These are phyloP conservation scores for Neotoma lepida DNA, from an alignment of 2,113 vertebrate species.

Conservation along the genomic window DNA sequence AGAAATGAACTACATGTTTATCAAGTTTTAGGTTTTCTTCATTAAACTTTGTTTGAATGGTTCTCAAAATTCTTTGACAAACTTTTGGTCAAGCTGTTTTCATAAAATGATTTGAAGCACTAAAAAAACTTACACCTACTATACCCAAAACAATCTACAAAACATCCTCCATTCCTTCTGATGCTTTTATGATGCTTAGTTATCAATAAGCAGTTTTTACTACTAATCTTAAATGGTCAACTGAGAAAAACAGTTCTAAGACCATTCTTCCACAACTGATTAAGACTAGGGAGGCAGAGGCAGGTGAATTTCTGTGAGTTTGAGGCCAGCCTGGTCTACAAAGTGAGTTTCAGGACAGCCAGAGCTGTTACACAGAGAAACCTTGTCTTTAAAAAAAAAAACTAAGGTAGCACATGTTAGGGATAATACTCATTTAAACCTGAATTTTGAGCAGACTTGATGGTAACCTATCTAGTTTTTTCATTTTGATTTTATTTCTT, in stretches of 20 bases:
- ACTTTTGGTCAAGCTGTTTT: neutral
- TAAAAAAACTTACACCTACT: neutral
- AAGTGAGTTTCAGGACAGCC: neutral
- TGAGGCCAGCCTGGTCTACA: neutral
- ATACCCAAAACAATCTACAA: neutral
- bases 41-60: neutral
- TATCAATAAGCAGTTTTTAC: neutral
- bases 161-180: neutral
- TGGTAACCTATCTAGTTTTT: neutral
- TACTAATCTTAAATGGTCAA: neutral
- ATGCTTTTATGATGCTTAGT: neutral
- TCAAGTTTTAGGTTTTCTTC: neutral
- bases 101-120: neutral
- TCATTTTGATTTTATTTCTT: neutral
- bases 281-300: neutral
- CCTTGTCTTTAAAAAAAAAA: neutral
- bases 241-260: neutral
- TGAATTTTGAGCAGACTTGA: neutral
- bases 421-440: neutral
- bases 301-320: neutral
- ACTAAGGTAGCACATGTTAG: neutral
- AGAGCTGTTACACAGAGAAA: neutral
- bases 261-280: neutral
- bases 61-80: neutral
- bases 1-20: constrained; percentile 35